These are phyloP conservation scores for Laterallus jamaicensis DNA, from an alignment of 2,113 vertebrate genomes.

Conservation along the genomic window DNA sequence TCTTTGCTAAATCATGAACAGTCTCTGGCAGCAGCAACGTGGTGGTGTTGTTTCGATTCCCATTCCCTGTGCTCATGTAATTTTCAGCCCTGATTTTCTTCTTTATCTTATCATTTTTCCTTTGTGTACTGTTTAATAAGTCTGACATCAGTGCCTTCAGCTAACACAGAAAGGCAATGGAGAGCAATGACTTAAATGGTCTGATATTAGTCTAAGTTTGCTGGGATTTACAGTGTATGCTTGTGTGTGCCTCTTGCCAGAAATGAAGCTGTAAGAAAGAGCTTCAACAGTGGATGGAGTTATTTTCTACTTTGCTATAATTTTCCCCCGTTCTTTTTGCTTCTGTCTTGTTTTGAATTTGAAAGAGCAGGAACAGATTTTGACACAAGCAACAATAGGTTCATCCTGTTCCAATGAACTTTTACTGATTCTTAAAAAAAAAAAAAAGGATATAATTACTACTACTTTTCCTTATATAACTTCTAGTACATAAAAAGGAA, in stretches of 20 bases:
- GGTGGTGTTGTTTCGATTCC: background rate
- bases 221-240: background rate
- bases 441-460: background rate
- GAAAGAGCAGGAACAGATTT: constrained; percentile 6
- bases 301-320: background rate
- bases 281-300: background rate
- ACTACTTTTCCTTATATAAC: background rate
- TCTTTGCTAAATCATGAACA: background rate
- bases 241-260: background rate
- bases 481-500: background rate
- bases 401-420: background rate
- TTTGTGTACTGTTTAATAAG: background rate
- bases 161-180: background rate
- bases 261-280: background rate
- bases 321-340: background rate
- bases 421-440: background rate
- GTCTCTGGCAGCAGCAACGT: background rate
- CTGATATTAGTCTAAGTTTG: background rate
- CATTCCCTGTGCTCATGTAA: background rate
- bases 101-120: background rate
- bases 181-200: background rate
- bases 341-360: background rate
- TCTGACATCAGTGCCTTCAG: background rate
- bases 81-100: background rate
- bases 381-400: background rate